Conservation (phyloP, 2,888 invertebrate genomes). For the Andrena bucephala region DNA sequence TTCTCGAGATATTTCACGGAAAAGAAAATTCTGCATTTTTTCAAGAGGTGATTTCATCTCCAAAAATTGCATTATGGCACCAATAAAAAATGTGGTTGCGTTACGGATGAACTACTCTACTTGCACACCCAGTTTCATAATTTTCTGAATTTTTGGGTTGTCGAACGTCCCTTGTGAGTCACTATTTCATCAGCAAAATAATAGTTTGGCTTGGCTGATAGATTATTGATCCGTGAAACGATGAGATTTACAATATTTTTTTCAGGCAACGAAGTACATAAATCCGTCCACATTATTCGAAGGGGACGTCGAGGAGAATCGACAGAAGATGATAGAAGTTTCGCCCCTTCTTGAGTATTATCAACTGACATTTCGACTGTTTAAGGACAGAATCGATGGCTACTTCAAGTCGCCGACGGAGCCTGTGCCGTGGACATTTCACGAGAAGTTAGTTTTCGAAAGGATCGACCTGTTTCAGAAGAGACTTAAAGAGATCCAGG, state of each 20-base stretch:
- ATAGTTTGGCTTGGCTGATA: background rate
- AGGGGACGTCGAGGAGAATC: slow-evolving; percentile 92
- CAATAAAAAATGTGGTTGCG: no score
- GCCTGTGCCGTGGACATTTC: slow-evolving; percentile 91
- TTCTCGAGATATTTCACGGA: no score
- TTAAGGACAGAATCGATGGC: slow-evolving; percentile 86
- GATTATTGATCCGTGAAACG: background rate
- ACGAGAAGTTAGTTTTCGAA: slow-evolving; percentile 90
- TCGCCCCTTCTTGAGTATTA: slow-evolving; percentile 86
- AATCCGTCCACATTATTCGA: slow-evolving; percentile 94
- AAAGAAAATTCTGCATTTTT: no score
- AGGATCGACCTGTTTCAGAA: slow-evolving; percentile 88
- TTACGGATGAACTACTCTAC: no score
- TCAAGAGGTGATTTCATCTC: no score
- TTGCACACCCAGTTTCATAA: no score
- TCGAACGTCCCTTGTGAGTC: no score
- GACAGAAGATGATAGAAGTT: slow-evolving; percentile 87
- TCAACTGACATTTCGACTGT: slow-evolving; percentile 86
- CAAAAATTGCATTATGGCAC: no score
- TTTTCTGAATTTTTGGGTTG: no score
- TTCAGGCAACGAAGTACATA: slow-evolving; percentile 88
- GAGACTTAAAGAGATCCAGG: slow-evolving; percentile 88
- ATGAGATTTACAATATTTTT: slow-evolving; percentile 6
- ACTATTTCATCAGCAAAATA: no score
- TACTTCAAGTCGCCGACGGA: slow-evolving; percentile 87